Conservation (phyloP, 64 coral and sea anemone species). For the Cladopsammia gracilis region DNA sequence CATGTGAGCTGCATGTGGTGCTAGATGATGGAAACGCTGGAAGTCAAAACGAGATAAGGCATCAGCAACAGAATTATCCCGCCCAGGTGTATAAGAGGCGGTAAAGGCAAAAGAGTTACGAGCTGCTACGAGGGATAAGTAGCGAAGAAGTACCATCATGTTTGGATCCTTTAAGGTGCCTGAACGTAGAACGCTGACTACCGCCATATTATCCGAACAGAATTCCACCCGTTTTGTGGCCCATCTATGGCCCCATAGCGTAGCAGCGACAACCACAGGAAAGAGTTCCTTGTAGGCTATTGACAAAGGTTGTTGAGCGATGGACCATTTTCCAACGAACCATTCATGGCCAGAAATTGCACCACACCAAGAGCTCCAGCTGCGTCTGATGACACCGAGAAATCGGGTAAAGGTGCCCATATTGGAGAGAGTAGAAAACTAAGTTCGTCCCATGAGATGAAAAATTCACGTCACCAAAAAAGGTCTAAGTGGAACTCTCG, state of each 20-base stretch:
- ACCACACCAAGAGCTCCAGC: conserved; percentile 46
- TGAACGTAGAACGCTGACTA: neutral
- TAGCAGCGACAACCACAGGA: neutral
- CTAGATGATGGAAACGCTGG: no score
- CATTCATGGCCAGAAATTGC: conserved; percentile 15
- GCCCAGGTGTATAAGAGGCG: no score
- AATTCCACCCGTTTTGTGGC: neutral
- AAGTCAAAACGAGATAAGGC: no score
- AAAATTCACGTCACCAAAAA: conserved; percentile 37
- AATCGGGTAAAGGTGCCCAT: neutral
- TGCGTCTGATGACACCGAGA: neutral
- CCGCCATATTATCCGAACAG: neutral
- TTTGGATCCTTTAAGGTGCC: conserved; percentile 19
- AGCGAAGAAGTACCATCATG: neutral
- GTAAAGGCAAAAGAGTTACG: neutral
- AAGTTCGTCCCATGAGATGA: conserved; percentile 10
- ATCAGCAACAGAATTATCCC: no score
- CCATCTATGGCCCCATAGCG: neutral
- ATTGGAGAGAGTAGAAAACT: conserved; percentile 5
- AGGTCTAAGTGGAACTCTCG: conserved; percentile 25
- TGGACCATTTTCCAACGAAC: conserved; percentile 37
- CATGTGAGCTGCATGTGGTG: no score
- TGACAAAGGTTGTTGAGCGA: neutral
- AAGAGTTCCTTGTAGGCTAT: neutral
- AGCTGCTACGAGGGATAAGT: neutral